A percentile compares a stretch with the other conserved stretches of the same genome.
phyloP scores from a whole-genome alignment of 2,888 invertebrate species.

The Tenthredo notha region DNA sequence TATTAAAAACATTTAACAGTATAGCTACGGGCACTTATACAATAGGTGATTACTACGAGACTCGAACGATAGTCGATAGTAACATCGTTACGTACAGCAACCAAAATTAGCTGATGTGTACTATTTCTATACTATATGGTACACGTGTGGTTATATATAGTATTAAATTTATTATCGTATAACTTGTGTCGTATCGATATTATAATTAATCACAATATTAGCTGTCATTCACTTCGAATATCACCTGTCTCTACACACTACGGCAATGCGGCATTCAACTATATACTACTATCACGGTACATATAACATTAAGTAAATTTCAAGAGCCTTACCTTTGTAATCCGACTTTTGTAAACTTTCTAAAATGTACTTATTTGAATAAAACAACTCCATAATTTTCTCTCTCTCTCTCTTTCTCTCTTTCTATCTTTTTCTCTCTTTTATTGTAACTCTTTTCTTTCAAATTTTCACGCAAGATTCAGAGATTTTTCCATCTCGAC shows the following conservation, averaged over 20 bases:
- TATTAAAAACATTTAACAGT: constrained; percentile 15
- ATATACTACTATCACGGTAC: background rate
- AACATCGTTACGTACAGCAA: constrained; percentile 4
- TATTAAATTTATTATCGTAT: constrained; percentile 11
- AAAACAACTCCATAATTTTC: background rate
- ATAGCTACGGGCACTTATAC: background rate
- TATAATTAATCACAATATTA: constrained; percentile 33
- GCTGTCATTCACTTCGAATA: background rate
- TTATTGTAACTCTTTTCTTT: background rate
- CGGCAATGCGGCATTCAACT: background rate
- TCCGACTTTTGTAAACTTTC: background rate
- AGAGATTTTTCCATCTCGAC: background rate
- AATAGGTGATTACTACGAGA: background rate
- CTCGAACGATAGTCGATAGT: background rate
- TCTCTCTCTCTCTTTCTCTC: too few species aligned
- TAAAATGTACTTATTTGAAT: background rate
- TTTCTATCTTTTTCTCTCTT: background rate
- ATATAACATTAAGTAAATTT: background rate
- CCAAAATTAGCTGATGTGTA: constrained; percentile 19
- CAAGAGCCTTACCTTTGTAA: background rate
- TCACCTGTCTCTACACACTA: background rate
- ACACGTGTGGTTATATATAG: background rate
- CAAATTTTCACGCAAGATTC: background rate
- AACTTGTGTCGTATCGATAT: constrained; percentile 8
- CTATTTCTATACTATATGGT: background rate